Percentiles rank a stretch among this genome's conserved stretches.
Evolutionary conservation across 2,888 invertebrate genomes (phyloP).

Genomic region (Amphimallon solstitiale): DNA sequence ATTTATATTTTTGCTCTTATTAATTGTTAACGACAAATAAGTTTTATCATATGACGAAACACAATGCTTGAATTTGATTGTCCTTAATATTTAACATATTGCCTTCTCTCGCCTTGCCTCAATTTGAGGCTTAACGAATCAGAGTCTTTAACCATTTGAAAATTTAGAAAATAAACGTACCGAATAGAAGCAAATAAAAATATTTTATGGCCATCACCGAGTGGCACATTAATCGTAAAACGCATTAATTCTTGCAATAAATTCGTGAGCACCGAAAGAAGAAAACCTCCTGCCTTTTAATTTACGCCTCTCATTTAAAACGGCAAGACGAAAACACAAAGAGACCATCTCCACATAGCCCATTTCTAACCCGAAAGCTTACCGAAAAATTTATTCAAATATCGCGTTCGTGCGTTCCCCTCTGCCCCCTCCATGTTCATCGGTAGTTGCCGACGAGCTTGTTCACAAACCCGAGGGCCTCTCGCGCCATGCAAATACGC

Average conservation of each 20-base stretch:
- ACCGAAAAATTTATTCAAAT: conserved; percentile 29
- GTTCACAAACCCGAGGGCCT: no score
- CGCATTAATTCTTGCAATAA: conserved; percentile 30
- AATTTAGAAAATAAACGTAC: conserved; percentile 4
- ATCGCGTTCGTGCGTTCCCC: background rate
- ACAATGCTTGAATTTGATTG: no score
- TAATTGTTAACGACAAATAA: no score
- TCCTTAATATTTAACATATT: no score
- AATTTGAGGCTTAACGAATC: no score
- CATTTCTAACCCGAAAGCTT: background rate
- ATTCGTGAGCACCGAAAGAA: conserved; percentile 23
- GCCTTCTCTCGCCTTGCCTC: no score
- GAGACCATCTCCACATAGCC: conserved; percentile 3
- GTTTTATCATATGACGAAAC: no score
- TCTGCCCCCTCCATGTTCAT: background rate
- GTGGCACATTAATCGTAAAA: conserved; percentile 26
- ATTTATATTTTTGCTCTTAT: no score
- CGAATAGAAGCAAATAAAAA: conserved; percentile 28
- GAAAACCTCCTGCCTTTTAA: conserved; percentile 30
- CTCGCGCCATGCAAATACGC: background rate
- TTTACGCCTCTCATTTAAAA: conserved; percentile 26
- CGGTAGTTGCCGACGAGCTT: no score
- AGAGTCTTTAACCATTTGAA: no score
- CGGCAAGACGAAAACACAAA: background rate
- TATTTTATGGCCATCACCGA: conserved; percentile 25